A percentile compares a stretch with the other conserved stretches of the same genome.
Conservation (phyloP, 2,113 vertebrate genomes). For the Dolichotis patagonum region DNA sequence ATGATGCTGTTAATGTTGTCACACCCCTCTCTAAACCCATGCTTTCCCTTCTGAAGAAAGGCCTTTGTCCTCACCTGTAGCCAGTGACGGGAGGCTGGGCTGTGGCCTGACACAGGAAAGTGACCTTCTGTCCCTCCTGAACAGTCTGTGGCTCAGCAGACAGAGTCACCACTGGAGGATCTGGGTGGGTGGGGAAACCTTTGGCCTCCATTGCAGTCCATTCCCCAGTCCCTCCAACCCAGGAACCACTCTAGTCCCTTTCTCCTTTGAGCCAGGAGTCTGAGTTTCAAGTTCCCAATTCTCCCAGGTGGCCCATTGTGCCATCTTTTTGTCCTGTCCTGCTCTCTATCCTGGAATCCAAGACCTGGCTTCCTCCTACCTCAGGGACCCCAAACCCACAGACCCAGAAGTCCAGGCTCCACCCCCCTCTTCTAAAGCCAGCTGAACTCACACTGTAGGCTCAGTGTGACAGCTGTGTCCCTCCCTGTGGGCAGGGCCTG, state of each 20-base stretch:
- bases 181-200: conserved; percentile 79
- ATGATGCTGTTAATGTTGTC: neutral
- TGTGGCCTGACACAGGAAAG: conserved; percentile 92
- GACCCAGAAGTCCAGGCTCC: neutral
- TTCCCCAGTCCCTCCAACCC: neutral
- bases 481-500: conserved; percentile 90
- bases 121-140: conserved; percentile 92
- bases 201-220: neutral
- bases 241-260: neutral
- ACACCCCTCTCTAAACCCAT: neutral
- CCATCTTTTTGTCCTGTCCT: no score
- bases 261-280: neutral
- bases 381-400: neutral
- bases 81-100: conserved; percentile 94
- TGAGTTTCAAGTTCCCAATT: neutral
- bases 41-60: conserved; percentile 5
- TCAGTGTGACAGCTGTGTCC: conserved; percentile 92
- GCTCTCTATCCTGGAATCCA: neutral
- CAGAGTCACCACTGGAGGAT: conserved; percentile 92
- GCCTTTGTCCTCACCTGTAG: conserved; percentile 89
- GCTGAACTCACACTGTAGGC: conserved; percentile 91
- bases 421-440: neutral
- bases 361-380: neutral
- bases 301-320: no score
- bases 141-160: conserved; percentile 93